A percentile compares a stretch with the other conserved stretches of the same genome.
Conservation (phyloP, 2,888 invertebrate species). For the Hypolimnas misippus region DNA sequence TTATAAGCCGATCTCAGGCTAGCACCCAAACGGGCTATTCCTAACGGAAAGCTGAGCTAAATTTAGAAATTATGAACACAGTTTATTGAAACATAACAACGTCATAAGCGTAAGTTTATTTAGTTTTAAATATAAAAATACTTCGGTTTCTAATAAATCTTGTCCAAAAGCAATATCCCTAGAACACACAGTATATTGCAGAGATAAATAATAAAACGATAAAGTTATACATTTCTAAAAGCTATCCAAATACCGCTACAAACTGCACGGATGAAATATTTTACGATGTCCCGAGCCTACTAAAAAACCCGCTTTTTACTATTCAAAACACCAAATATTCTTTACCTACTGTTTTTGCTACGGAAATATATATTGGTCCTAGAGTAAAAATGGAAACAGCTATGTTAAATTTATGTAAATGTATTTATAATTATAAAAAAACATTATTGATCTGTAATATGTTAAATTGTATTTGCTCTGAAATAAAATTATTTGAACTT, state of each 20-base stretch:
- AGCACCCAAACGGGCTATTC: too few relatives aligned
- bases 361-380: not conserved
- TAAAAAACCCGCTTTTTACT: slow-evolving; percentile 47
- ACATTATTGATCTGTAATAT: too few relatives aligned
- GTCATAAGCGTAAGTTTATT: too few relatives aligned
- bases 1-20: too few relatives aligned
- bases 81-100: too few relatives aligned
- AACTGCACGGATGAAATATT: slow-evolving; percentile 38
- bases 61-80: too few relatives aligned
- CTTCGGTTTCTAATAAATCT: not conserved
- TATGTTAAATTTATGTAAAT: not conserved
- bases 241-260: slow-evolving; percentile 27
- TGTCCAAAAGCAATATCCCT: not conserved
- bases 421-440: too few relatives aligned
- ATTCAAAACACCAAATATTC: slow-evolving; percentile 57
- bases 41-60: too few relatives aligned
- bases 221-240: slow-evolving; percentile 28
- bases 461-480: too few relatives aligned
- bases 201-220: slow-evolving; percentile 29
- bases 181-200: slow-evolving; percentile 12
- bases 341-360: not conserved
- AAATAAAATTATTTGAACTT: too few relatives aligned
- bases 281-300: slow-evolving; percentile 37
- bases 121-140: not conserved
- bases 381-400: not conserved